Evolutionary conservation across 2,797 vertebrate genomes (phyloP).

Genomic region (Halcyon smyrnensis): DNA sequence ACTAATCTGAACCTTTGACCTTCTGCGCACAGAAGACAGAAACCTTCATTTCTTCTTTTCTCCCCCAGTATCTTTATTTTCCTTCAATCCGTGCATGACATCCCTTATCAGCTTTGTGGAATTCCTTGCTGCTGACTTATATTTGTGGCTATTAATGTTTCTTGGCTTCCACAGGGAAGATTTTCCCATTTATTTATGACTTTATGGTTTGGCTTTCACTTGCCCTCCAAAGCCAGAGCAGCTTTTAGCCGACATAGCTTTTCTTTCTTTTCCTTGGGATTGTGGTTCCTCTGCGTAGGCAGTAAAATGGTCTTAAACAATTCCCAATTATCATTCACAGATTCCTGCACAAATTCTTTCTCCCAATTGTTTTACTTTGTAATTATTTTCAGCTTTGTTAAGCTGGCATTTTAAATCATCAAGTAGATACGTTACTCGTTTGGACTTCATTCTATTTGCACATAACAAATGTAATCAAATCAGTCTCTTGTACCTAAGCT

Average conservation of each 20-base stretch:
- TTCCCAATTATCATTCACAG: conserved; percentile 40
- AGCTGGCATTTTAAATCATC: conserved; percentile 64
- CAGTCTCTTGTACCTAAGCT: conserved; percentile 67
- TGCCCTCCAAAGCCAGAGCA: neutral
- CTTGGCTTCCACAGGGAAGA: neutral
- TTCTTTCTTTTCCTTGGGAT: neutral
- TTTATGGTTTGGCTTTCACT: neutral
- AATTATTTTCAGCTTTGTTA: conserved; percentile 74
- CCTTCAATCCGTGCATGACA: neutral
- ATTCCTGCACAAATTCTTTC: conserved; percentile 54
- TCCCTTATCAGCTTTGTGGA: neutral
- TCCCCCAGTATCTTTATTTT: neutral
- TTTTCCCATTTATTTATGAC: neutral
- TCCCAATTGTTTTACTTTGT: conserved; percentile 63
- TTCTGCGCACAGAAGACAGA: neutral
- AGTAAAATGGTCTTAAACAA: conserved; percentile 6
- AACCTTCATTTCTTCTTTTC: neutral
- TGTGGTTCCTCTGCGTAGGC: neutral
- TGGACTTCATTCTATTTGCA: conserved; percentile 73
- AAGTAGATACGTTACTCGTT: conserved; percentile 64
- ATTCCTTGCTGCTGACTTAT: neutral
- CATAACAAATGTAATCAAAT: conserved; percentile 74
- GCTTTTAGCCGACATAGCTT: neutral
- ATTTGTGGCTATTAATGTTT: neutral
- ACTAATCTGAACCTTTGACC: neutral